These are phyloP conservation scores for Pemphredon lugubris DNA, from an alignment of 2,888 invertebrate genomes.

Conservation along the genomic window DNA sequence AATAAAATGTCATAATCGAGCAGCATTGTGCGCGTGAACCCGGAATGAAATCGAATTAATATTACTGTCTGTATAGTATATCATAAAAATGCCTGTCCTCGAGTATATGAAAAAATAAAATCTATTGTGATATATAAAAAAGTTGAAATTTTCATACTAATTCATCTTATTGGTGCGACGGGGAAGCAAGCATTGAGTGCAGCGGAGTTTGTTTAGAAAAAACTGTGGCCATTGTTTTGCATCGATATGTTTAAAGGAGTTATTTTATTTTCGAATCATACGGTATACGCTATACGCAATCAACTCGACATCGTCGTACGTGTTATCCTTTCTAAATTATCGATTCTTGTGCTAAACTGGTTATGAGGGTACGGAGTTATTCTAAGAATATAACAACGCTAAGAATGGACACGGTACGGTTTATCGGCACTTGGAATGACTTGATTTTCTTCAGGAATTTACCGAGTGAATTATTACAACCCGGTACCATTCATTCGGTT, in stretches of 20 bases:
- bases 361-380: not conserved
- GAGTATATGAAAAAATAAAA: conserved; percentile 66
- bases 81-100: conserved; percentile 60
- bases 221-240: not conserved
- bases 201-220: not conserved
- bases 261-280: no score
- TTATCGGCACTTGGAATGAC: not conserved
- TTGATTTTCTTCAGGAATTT: conserved; percentile 17
- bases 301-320: not conserved
- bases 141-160: conserved; percentile 54
- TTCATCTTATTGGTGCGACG: conserved; percentile 1
- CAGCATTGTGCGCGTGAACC: conserved; percentile 22
- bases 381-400: conserved; percentile 12
- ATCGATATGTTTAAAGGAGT: no score
- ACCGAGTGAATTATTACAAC: no score
- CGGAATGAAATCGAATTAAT: conserved; percentile 59
- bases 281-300: no score
- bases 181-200: not conserved
- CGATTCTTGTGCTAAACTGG: conserved; percentile 2
- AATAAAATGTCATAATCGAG: conserved; percentile 96
- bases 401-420: not conserved
- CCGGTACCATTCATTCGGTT: no score
- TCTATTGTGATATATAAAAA: conserved; percentile 75
- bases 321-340: conserved; percentile 14
- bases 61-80: conserved; percentile 73